These are phyloP conservation scores for Sussaba pulchella DNA, from an alignment of 2,888 invertebrate species.

Conservation along the genomic window DNA sequence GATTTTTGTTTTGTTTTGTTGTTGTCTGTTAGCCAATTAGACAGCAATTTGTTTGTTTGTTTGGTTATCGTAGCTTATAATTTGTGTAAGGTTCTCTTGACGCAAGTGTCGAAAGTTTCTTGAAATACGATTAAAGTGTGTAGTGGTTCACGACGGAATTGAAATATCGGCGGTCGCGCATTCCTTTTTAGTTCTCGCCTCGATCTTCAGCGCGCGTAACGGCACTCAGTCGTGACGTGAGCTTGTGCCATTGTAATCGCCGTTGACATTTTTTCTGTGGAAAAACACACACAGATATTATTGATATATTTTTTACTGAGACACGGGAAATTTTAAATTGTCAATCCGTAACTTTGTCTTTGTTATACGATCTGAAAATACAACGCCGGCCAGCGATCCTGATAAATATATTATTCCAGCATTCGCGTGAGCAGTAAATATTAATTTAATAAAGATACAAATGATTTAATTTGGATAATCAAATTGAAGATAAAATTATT, in stretches of 20 bases:
- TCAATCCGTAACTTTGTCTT: not conserved
- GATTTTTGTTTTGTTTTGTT: too few relatives aligned
- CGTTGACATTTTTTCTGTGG: slow-evolving; percentile 68
- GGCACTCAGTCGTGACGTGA: slow-evolving; percentile 64
- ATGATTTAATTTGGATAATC: too few relatives aligned
- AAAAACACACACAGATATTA: slow-evolving; percentile 8
- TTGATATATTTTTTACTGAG: not conserved
- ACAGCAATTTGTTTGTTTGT: slow-evolving; percentile 13
- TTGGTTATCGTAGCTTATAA: slow-evolving; percentile 22
- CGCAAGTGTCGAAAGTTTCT: slow-evolving; percentile 40
- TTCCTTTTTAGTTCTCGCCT: slow-evolving; percentile 16
- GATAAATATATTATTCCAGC: too few relatives aligned
- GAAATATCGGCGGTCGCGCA: slow-evolving; percentile 36
- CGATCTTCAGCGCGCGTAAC: not conserved
- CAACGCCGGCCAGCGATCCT: too few relatives aligned
- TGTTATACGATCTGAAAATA: too few relatives aligned
- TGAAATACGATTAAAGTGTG: slow-evolving; percentile 54
- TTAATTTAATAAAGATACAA: too few relatives aligned
- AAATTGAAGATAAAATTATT: too few relatives aligned
- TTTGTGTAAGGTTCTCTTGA: slow-evolving; percentile 44
- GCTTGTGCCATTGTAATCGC: slow-evolving; percentile 64
- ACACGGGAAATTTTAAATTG: not conserved
- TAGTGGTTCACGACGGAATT: slow-evolving; percentile 42
- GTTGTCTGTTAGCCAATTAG: slow-evolving; percentile 37
- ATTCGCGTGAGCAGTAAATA: too few relatives aligned